These are phyloP conservation scores for Allophyes oxyacanthae DNA, from an alignment of 2,888 invertebrate genomes.

Conservation along the genomic window DNA sequence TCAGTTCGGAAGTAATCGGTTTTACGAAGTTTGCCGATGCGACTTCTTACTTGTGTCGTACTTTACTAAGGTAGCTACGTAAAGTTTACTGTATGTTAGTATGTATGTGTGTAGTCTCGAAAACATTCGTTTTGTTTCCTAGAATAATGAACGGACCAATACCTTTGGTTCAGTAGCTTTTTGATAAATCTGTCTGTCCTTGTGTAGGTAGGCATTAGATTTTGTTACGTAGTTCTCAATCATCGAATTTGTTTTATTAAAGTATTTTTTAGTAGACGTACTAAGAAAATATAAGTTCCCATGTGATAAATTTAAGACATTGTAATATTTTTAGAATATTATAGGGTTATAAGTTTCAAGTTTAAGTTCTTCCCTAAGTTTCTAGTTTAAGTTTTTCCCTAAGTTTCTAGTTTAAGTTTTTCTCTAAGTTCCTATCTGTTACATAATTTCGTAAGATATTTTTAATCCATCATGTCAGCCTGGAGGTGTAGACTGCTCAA, in stretches of 20 bases:
- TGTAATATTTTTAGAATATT: neutral
- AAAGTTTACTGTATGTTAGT: slow-evolving; percentile 16
- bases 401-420: neutral
- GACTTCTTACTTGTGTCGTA: too few species aligned
- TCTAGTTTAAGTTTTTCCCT: too few species aligned
- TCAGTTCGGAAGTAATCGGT: too few species aligned
- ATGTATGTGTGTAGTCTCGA: slow-evolving; percentile 24
- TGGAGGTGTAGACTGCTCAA: too few species aligned
- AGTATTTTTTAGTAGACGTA: too few species aligned
- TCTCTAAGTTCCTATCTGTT: slow-evolving; percentile 3
- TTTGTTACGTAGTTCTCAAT: slow-evolving; percentile 24
- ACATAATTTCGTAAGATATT: neutral
- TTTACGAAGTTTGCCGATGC: too few species aligned
- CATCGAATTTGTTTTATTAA: slow-evolving; percentile 38
- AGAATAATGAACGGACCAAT: slow-evolving; percentile 57
- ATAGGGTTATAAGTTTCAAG: too few species aligned
- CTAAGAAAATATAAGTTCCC: too few species aligned
- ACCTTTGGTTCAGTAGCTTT: slow-evolving; percentile 57
- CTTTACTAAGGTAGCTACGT: slow-evolving; percentile 17
- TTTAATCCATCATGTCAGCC: too few species aligned
- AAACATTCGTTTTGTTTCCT: slow-evolving; percentile 35
- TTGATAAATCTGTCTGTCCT: slow-evolving; percentile 35
- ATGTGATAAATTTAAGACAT: too few species aligned
- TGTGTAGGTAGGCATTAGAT: slow-evolving; percentile 16
- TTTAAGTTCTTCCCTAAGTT: too few species aligned